Percentiles rank a stretch among this genome's conserved stretches.
phyloP scores from a whole-genome alignment of 2,797 vertebrate genomes.

The Tokudaia tokunoshimensis region DNA sequence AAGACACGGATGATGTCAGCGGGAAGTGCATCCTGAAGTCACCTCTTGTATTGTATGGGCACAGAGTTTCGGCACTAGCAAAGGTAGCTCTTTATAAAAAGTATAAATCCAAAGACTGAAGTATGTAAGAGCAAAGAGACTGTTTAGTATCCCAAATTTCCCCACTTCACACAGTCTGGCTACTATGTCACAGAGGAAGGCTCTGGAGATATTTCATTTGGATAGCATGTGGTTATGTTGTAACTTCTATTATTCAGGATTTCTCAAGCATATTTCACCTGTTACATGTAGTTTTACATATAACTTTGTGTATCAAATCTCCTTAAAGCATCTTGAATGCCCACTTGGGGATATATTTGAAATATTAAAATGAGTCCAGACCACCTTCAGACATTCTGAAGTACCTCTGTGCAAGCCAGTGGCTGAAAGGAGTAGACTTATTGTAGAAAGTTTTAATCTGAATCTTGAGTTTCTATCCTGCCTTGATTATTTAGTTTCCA shows the following conservation, averaged over 20 bases:
- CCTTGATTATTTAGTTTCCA: neutral
- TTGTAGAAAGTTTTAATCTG: neutral
- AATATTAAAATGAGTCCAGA: neutral
- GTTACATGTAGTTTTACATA: neutral
- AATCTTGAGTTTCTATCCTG: neutral
- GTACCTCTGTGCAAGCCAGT: neutral
- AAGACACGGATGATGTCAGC: neutral
- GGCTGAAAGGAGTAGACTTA: neutral
- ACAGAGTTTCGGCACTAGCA: neutral
- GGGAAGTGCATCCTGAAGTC: neutral
- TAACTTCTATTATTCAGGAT: neutral
- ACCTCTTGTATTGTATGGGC: neutral
- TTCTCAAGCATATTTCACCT: neutral
- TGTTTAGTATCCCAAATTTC: neutral
- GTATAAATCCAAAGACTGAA: neutral
- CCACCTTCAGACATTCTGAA: neutral
- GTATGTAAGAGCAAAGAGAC: neutral
- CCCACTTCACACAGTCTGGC: too few species aligned
- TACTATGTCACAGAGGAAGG: neutral
- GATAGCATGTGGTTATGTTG: neutral
- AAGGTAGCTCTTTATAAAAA: neutral
- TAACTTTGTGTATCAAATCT: neutral
- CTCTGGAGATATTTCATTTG: neutral
- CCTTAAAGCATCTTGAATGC: neutral
- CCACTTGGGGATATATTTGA: neutral